A percentile compares a stretch with the other conserved stretches of the same genome.
Evolutionary conservation across 2,888 invertebrate species (phyloP).

Genomic region (Papilio gigon): DNA sequence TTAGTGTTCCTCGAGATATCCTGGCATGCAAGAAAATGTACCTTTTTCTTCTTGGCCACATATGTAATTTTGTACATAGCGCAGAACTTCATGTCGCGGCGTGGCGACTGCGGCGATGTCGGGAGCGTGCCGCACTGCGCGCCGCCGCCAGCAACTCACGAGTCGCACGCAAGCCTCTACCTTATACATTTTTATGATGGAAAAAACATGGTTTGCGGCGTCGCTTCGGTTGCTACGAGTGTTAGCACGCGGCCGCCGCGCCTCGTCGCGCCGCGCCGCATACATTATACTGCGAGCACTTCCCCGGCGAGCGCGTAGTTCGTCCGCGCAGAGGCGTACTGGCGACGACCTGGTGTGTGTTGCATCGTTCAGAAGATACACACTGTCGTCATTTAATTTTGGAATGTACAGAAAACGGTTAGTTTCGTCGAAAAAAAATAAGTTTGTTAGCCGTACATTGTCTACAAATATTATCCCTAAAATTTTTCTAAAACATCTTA

Average conservation of each 20-base stretch:
- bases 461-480: too few relatives aligned
- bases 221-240: conserved; percentile 59
- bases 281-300: background rate
- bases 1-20: conserved; percentile 2
- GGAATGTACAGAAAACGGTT: too few relatives aligned
- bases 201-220: conserved; percentile 59
- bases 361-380: background rate
- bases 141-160: conserved; percentile 43
- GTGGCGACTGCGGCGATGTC: conserved; percentile 35
- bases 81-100: conserved; percentile 69
- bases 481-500: too few relatives aligned
- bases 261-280: conserved; percentile 1
- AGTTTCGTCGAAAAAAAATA: too few relatives aligned
- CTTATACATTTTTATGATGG: conserved; percentile 74
- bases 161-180: conserved; percentile 69
- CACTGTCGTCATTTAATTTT: background rate
- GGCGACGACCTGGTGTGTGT: background rate
- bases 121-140: conserved; percentile 44
- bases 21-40: conserved; percentile 48
- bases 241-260: conserved; percentile 63
- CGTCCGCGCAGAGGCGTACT: background rate
- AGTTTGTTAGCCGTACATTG: too few relatives aligned
- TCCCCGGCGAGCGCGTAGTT: background rate
- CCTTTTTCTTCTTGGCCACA: conserved; percentile 73
- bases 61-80: conserved; percentile 80